phyloP scores from a whole-genome alignment of 2,888 invertebrate species.

The Lithophane ornitopus region DNA sequence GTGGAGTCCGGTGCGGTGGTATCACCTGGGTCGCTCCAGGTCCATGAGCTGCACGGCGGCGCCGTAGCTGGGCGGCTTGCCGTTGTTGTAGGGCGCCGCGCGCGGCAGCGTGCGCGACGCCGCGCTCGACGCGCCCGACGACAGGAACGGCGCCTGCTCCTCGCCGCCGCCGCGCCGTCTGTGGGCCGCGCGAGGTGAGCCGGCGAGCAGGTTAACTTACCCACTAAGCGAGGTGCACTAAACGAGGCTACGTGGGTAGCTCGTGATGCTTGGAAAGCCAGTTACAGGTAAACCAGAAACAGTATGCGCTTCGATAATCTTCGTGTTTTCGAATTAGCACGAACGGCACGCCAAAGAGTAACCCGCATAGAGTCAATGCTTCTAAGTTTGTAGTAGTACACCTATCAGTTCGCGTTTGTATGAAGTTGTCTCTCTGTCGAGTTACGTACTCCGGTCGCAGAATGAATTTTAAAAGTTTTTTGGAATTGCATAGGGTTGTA shows the following conservation, averaged over 20 bases:
- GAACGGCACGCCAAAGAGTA: too few species aligned
- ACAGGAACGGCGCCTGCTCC: slow-evolving; percentile 95
- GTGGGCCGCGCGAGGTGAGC: slow-evolving; percentile 44
- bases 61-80: slow-evolving; percentile 90
- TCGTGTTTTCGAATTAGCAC: too few species aligned
- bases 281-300: slow-evolving; percentile 3
- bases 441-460: too few species aligned
- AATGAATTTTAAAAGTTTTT: neutral
- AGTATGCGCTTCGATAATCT: slow-evolving; percentile 5
- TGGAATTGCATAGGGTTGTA: neutral
- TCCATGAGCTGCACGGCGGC: slow-evolving; percentile 91
- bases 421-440: too few species aligned
- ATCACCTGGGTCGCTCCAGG: slow-evolving; percentile 79
- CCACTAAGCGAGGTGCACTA: neutral
- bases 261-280: neutral
- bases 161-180: slow-evolving; percentile 95
- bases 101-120: slow-evolving; percentile 89
- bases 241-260: neutral
- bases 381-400: neutral
- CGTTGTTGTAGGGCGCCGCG: slow-evolving; percentile 92
- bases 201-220: too few species aligned
- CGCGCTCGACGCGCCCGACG: slow-evolving; percentile 88
- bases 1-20: neutral
- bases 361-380: neutral
- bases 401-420: neutral